Base-by-base conservation (phyloP, 2,888 invertebrate species). In the Tipula unca region DNA sequence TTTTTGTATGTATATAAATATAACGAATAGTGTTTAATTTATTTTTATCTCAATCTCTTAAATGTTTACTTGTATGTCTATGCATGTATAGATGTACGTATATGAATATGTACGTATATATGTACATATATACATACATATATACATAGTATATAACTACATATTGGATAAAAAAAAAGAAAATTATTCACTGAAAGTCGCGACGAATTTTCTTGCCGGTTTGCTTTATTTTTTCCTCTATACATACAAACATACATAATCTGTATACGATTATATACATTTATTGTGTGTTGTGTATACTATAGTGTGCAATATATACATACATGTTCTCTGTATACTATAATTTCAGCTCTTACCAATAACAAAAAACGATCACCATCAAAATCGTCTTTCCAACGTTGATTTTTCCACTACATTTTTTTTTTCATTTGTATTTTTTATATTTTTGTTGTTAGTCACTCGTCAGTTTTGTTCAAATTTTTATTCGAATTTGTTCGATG, bases 391-490 rank as follows among this genome's bases (percentile, higher is more conserved):
- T 48, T 48, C 48, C 17, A 48, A 69, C 69, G 69, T 25, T 69
- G 69, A 69, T 20, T 69, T 69, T 69, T 69, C 69, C 69, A 69
- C 48, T 48, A 48, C 25, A 48, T 48, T 48, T 48, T 69, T 69
- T 69, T 69, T 69, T 54, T 48, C 2, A n/a, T 48, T 48, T 48
- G n/a, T 48, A 4, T 69, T 69, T 69, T 69, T 25, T 25, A 69
- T 69, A 69, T 69, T 69, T 54, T 69, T 25, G 69, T 69, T 69
- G 25, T 69, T 69, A 69, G 69, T 69, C 69, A 69, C 69, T 69
- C 69, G 69, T 69, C 69, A 69, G 69, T 69, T 69, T 69, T 20
- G 69, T 69, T 69, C 69, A 69, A 69, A 69, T 69, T 69, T 69
- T 69, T 25, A 69, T 69, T 69, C 10, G 69, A 69, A 69, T 10